These are phyloP conservation scores for Poeciliopsis occidentalis DNA, from an alignment of 2,113 vertebrate genomes.

Conservation along the genomic window DNA sequence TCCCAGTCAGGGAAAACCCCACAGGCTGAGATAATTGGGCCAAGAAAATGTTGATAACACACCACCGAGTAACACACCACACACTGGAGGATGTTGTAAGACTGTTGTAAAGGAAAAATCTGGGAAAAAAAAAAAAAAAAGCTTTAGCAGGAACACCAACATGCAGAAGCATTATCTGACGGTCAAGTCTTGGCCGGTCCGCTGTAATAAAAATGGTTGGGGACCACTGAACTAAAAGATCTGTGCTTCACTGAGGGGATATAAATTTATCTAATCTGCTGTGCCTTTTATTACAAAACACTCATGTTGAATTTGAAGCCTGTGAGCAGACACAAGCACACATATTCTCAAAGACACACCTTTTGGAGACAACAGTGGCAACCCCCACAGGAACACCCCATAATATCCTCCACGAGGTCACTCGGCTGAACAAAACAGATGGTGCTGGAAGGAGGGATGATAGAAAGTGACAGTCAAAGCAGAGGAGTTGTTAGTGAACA, in stretches of 20 bases:
- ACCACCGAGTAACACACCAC: too few relatives aligned
- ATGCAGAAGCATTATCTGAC: too few relatives aligned
- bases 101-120: too few relatives aligned
- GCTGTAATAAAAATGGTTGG: too few relatives aligned
- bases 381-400: constrained; percentile 48
- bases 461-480: constrained; percentile 6
- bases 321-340: constrained; percentile 35
- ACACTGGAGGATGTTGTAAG: too few relatives aligned
- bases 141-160: too few relatives aligned
- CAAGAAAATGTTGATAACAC: too few relatives aligned
- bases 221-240: not conserved
- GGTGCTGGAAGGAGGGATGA: constrained; percentile 41
- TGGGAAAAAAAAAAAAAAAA: too few relatives aligned
- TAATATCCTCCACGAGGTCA: constrained; percentile 55
- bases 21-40: too few relatives aligned
- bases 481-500: constrained; percentile 48
- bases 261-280: constrained; percentile 24
- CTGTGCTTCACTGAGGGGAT: constrained; percentile 14
- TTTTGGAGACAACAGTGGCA: constrained; percentile 59
- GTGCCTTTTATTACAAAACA: constrained; percentile 37
- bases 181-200: too few relatives aligned
- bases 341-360: constrained; percentile 47
- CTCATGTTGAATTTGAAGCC: constrained; percentile 44
- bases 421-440: constrained; percentile 61
- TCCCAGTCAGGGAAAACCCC: too few relatives aligned